Evolutionary conservation across 2,888 invertebrate species (phyloP), one percentile per base, ranked within the genome.

Genomic region (Callyntrura guangdongensis): DNA sequence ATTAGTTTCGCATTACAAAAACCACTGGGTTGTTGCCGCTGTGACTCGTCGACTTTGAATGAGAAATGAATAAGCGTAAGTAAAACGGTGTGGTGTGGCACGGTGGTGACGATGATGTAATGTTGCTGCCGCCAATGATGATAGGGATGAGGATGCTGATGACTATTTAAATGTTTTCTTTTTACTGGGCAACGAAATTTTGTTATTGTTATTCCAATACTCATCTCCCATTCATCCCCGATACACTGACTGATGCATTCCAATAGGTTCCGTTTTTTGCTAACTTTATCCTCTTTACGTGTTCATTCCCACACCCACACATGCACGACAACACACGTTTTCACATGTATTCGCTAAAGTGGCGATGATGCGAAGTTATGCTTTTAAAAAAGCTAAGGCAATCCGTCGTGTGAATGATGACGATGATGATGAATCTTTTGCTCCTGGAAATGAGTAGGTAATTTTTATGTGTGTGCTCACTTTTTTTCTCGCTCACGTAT

Each of bases 261-360:
- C 61, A 61, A 82, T 59, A n/a, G n/a, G 45, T 8, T 45, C 12
- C 6, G 0, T 27, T 82, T 59, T 82, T 79, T 69, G 45, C 45
- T 67, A 11, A 14, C n/a, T 47, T 72, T 5, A 5, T 47, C 3
- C 25, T 20, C 25, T 67, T 17, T 79, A 22, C 61, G 17, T 85
- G 56, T 85, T 49, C 45, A 74, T 86, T 86, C 86, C 86, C 86
- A 86, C 86, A 86, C 86, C 86, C 74, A 86, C 86, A 86, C 59
- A 53, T 67, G 67, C 67, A 67, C 67, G 17, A 61, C 20, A 61
- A 61, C 22, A 79, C 77, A 49, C 77, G 77, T 79, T 79, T 79
- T 79, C 77, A 79, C 77, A 79, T 79, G 56, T 79, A 79, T 45
- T 79, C 17, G 25, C 77, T 79, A 79, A 79, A 79, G 77, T 79